Conservation (phyloP, 1,140 invertebrate genomes). For the Lethrus apterus region DNA sequence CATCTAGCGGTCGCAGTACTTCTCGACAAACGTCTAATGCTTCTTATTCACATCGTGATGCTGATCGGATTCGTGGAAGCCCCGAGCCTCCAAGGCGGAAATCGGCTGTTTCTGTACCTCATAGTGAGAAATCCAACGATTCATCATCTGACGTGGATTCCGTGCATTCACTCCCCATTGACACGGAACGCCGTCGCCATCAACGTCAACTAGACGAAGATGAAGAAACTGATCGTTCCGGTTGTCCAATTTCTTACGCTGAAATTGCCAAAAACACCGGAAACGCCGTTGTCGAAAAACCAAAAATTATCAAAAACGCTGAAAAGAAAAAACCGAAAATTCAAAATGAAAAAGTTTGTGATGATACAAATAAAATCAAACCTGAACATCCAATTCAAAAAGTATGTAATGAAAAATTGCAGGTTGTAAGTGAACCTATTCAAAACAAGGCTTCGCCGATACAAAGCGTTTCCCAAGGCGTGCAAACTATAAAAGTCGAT, state of each 20-base stretch:
- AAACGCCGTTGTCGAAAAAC: conserved; percentile 27
- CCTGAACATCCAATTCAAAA: neutral
- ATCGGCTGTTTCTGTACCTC: conserved; percentile 54
- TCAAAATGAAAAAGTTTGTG: conserved; percentile 12
- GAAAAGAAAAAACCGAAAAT: conserved; percentile 12
- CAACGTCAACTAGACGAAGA: conserved; percentile 23
- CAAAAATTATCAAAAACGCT: conserved; percentile 12
- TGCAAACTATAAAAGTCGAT: neutral
- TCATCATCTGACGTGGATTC: conserved; percentile 64
- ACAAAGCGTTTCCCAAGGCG: conserved; percentile 8
- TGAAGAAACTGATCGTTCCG: conserved; percentile 37
- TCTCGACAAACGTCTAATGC: conserved; percentile 17
- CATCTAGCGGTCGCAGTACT: conserved; percentile 36
- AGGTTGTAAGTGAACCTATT: too few species aligned
- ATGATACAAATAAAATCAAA: conserved; percentile 4
- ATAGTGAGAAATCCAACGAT: conserved; percentile 66
- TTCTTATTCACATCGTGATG: conserved; percentile 15
- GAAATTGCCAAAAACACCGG: conserved; percentile 58
- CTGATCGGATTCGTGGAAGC: conserved; percentile 21
- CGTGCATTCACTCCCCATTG: conserved; percentile 62
- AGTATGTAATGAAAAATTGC: neutral
- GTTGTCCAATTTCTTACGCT: conserved; percentile 63
- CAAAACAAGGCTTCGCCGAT: too few species aligned
- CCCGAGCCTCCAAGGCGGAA: conserved; percentile 40
- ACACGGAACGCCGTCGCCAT: conserved; percentile 43